Evolutionary conservation across 2,113 vertebrate species (phyloP).

Genomic region (Myodes glareolus): DNA sequence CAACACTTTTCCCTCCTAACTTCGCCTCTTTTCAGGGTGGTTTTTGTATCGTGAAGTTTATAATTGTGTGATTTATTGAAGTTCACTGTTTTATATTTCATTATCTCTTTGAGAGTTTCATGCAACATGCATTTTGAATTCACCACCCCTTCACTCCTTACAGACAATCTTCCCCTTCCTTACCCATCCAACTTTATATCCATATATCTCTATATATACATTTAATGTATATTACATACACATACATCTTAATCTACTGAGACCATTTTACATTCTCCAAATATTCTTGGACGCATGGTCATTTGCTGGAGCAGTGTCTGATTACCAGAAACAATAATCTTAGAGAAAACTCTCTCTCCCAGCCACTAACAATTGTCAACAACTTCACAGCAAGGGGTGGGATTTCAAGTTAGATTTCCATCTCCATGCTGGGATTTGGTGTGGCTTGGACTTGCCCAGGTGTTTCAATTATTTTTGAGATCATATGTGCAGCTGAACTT

Average conservation of each 20-base stretch:
- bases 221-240: too few relatives aligned
- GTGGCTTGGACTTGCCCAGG: neutral
- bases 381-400: neutral
- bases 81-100: neutral
- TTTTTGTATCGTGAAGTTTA: neutral
- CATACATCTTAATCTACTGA: neutral
- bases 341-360: neutral
- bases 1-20: neutral
- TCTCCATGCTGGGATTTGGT: neutral
- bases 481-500: neutral
- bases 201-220: too few relatives aligned
- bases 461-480: neutral
- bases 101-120: neutral
- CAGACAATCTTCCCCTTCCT: neutral
- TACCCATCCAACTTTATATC: neutral
- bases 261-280: neutral
- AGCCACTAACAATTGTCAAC: neutral
- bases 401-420: neutral
- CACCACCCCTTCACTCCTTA: neutral
- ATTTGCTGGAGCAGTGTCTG: neutral
- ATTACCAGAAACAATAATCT: neutral
- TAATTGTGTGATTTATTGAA: neutral
- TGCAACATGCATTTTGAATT: neutral
- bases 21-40: neutral
- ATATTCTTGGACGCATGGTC: neutral